Evolutionary conservation across 2,888 invertebrate genomes (phyloP), one percentile per base, ranked within the genome.

Genomic region (Cybosia mesomella): DNA sequence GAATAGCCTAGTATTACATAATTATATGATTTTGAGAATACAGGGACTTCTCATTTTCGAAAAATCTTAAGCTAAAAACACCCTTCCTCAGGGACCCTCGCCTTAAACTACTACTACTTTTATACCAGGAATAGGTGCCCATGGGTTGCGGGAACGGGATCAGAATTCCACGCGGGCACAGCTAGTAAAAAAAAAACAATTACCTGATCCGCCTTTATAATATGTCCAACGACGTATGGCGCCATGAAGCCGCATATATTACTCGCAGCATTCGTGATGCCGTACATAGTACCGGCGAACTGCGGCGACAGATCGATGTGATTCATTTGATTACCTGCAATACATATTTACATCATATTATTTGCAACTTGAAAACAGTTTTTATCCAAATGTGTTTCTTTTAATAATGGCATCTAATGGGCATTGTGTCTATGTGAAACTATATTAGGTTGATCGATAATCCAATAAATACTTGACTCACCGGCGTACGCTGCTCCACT

Each of bases 161-260:
- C 28, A n/a, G n/a, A n/a, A n/a, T n/a, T n/a, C n/a, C n/a, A n/a
- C n/a, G n/a, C n/a, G n/a, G n/a, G n/a, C n/a, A n/a, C n/a, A n/a
- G n/a, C 28, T n/a, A 49, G 8, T 49, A n/a, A 18, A 49, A 0
- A 43, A n/a, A 49, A n/a, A 49, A 22, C n/a, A n/a, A 54, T 64
- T 74, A 90, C 97, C 90, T 96, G 95, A 68, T 96, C 85, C 2
- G 85, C 95, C 81, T 96, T 95, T 62, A 98, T 97, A 58, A 98
- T 96, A 69, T 95, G 89, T 18, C 97, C 97, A 64, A 97, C 97
- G 39, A 97, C 96, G 81, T 97, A 97, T 0, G 98, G 98, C 24
- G 98, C 98, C 77, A 98, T 89, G 87, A 98, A 98, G 0, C 98
- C 98, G 84, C 98, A 98, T 65, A 97, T 96, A 85, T 98, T 98